Evolutionary conservation across 2,888 invertebrate species (phyloP).

Genomic region (Drosophila antonietae): DNA sequence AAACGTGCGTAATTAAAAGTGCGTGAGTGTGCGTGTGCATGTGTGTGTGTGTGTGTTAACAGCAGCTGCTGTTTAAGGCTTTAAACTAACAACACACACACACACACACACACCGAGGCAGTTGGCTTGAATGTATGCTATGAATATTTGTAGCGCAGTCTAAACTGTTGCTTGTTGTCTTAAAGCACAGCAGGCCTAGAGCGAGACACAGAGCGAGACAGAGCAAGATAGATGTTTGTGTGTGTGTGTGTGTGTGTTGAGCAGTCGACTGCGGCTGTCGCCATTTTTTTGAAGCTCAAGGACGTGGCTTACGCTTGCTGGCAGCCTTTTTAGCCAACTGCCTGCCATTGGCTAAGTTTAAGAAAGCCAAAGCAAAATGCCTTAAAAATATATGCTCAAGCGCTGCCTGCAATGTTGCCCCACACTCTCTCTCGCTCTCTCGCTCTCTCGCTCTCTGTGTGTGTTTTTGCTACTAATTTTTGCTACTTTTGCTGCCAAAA

Average conservation of each 20-base stretch:
- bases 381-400: slow-evolving; percentile 36
- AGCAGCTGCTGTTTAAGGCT: slow-evolving; percentile 45
- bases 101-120: slow-evolving; percentile 17
- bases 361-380: slow-evolving; percentile 51
- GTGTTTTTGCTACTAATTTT: slow-evolving; percentile 68
- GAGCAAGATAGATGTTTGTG: background rate
- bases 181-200: slow-evolving; percentile 22
- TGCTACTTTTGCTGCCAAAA: slow-evolving; percentile 49
- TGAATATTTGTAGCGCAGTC: slow-evolving; percentile 36
- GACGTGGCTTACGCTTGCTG: slow-evolving; percentile 50
- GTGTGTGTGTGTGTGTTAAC: slow-evolving; percentile 20
- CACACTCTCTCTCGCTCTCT: too few species aligned
- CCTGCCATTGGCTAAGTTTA: slow-evolving; percentile 56
- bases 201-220: slow-evolving; percentile 5
- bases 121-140: slow-evolving; percentile 32
- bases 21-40: slow-evolving; percentile 28
- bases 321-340: slow-evolving; percentile 30
- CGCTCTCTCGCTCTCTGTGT: slow-evolving; percentile 6
- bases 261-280: slow-evolving; percentile 12
- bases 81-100: slow-evolving; percentile 45
- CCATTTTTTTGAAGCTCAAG: slow-evolving; percentile 67
- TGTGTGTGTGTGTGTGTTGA: background rate
- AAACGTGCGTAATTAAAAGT: slow-evolving; percentile 81
- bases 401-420: too few species aligned
- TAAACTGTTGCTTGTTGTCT: slow-evolving; percentile 64